Evolutionary conservation across 2,888 invertebrate genomes (phyloP).

Genomic region (Oxystoma pomonae): DNA sequence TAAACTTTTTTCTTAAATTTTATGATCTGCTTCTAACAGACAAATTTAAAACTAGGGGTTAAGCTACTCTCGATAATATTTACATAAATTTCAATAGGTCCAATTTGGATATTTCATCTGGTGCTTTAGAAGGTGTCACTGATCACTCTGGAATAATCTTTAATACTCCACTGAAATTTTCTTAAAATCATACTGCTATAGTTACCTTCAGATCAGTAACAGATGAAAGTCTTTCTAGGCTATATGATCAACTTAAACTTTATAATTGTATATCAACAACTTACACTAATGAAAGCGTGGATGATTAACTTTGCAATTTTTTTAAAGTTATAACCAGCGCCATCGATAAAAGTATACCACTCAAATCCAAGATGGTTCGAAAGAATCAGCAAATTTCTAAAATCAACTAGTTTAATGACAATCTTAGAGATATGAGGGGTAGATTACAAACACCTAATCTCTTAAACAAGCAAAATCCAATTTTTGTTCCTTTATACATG

Average conservation of each 20-base stretch:
- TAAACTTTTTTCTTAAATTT: not conserved
- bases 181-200: slow-evolving; percentile 1
- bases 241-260: not conserved
- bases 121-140: slow-evolving; percentile 6
- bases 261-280: not conserved
- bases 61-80: slow-evolving; percentile 11
- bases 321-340: not conserved
- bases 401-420: not conserved
- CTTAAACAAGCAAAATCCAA: not conserved
- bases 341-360: not conserved
- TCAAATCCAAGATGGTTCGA: not conserved
- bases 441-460: not conserved
- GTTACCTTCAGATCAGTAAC: slow-evolving; percentile 4
- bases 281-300: not conserved
- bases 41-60: slow-evolving; percentile 9
- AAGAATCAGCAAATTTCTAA: not conserved
- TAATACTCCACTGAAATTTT: slow-evolving; percentile 4
- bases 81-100: slow-evolving; percentile 10
- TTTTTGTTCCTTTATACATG: not conserved
- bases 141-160: slow-evolving; percentile 7
- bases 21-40: slow-evolving; percentile 4
- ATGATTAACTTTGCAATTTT: not conserved
- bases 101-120: slow-evolving; percentile 4
- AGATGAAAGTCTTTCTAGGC: not conserved
- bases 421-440: not conserved